Conservation (phyloP, 53 echinoderm and acorn worm species). For the Luidia sarsii region DNA sequence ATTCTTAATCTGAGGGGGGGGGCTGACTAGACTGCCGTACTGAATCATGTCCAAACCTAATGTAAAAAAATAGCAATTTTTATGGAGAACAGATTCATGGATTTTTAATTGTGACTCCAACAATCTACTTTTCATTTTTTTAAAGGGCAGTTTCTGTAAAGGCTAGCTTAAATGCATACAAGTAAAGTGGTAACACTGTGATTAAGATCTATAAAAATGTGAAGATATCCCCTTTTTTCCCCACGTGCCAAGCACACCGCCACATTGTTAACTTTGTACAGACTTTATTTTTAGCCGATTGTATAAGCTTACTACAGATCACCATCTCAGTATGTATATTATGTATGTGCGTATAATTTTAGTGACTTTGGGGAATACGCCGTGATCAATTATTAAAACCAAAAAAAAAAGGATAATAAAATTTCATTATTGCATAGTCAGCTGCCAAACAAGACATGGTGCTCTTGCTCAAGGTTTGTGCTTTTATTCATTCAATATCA, state of each 20-base stretch:
- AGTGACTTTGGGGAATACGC: not conserved
- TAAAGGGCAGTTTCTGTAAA: no score
- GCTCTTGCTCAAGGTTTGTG: not conserved
- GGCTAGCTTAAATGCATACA: no score
- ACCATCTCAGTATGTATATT: constrained; percentile 41
- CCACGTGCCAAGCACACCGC: constrained; percentile 30
- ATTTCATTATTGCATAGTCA: constrained; percentile 47
- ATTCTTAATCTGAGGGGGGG: no score
- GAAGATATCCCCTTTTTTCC: no score
- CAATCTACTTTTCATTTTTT: no score
- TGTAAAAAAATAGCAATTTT: no score
- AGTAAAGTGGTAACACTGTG: no score
- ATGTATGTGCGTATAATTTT: constrained; percentile 20
- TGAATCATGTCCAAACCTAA: no score
- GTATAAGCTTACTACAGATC: not conserved
- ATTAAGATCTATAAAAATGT: no score
- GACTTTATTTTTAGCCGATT: constrained; percentile 1
- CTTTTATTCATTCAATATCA: not conserved
- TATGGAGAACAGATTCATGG: no score
- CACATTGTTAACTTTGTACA: constrained; percentile 40
- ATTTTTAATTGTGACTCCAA: no score
- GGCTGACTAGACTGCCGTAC: no score
- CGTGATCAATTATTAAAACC: constrained; percentile 30
- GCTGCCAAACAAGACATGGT: constrained; percentile 38
- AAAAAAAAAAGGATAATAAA: constrained; percentile 16